Percentiles rank a stretch among this genome's conserved stretches.
Evolutionary conservation across 1,140 invertebrate species (phyloP).

Genomic region (Drosophila parabipectinata): DNA sequence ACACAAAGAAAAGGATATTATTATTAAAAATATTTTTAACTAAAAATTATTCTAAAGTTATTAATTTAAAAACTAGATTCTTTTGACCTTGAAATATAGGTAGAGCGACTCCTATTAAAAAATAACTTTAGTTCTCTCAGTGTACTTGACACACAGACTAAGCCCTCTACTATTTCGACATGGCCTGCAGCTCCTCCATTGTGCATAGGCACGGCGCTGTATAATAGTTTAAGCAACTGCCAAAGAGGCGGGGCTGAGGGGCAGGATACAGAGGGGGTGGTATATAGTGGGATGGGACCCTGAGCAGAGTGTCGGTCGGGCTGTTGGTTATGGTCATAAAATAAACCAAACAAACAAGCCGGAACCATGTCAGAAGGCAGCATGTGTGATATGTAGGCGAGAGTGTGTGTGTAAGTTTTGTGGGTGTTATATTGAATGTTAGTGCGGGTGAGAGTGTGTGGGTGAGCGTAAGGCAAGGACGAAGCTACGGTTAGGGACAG

Average conservation of each 20-base stretch:
- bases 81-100: background rate
- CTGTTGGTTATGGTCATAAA: conserved; percentile 80
- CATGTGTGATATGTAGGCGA: conserved; percentile 53
- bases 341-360: conserved; percentile 83
- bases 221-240: conserved; percentile 48
- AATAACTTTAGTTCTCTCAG: background rate
- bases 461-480: conserved; percentile 55
- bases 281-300: no score
- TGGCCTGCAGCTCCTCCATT: conserved; percentile 58
- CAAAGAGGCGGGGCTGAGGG: background rate
- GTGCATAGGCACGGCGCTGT: conserved; percentile 59
- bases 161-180: conserved; percentile 35
- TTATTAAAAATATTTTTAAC: background rate
- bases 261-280: conserved; percentile 5
- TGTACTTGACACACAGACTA: conserved; percentile 8
- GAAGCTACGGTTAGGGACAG: conserved; percentile 47
- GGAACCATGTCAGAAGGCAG: conserved; percentile 81
- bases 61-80: background rate
- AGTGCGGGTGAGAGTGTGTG: conserved; percentile 31
- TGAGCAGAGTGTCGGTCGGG: conserved; percentile 46
- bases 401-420: conserved; percentile 23
- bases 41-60: background rate
- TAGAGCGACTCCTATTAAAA: no score
- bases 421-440: conserved; percentile 25
- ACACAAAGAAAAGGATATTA: background rate